Evolutionary conservation across 2,113 vertebrate species (phyloP).

Genomic region (Andinoacara biseriatus): DNA sequence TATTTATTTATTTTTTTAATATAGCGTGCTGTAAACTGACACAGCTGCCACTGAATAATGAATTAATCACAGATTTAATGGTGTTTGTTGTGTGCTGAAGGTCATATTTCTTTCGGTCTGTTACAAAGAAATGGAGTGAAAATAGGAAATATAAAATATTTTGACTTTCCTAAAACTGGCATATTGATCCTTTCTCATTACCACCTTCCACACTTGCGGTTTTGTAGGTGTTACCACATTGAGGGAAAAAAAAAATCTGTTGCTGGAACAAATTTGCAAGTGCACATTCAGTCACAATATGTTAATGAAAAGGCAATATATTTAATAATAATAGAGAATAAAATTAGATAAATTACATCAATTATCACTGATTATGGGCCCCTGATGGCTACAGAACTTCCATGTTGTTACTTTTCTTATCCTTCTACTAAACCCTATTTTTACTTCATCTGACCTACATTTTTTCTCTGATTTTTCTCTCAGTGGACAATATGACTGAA

Average conservation of each 20-base stretch:
- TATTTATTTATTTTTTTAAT: no score
- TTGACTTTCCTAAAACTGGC: neutral
- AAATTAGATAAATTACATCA: neutral
- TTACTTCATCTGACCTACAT: neutral
- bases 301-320: neutral
- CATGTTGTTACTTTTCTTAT: neutral
- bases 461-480: neutral
- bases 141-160: neutral
- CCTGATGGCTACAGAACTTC: neutral
- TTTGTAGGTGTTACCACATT: neutral
- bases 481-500: conserved; percentile 86
- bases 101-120: neutral
- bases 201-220: neutral
- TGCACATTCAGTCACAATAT: neutral
- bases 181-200: neutral
- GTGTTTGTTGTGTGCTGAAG: neutral
- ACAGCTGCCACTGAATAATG: neutral
- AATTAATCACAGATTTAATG: no score
- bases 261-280: neutral
- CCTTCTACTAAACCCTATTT: neutral
- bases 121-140: neutral
- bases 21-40: neutral
- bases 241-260: neutral
- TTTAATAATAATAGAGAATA: neutral
- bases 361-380: neutral